Base-by-base conservation (phyloP, 2,888 invertebrate species). In the Griposia aprilina region DNA sequence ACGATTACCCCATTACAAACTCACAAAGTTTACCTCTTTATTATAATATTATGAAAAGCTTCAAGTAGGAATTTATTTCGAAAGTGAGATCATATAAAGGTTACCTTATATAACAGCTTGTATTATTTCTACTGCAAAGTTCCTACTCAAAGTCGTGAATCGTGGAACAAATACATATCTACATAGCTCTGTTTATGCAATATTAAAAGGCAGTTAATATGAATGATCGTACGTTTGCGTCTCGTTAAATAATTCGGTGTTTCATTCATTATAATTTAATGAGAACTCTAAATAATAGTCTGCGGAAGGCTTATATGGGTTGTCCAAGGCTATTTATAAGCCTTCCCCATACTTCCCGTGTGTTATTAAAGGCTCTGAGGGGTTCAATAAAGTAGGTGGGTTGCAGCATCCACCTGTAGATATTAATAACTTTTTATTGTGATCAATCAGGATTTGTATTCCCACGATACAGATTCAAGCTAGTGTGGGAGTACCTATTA, bases 281-380 rank as follows among this genome's bases (percentile, higher is more conserved):
- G 71, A 69, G 55, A 70, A 62, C 36, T 82, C 30, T 74, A 78
- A 82, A 59, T 66, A 23, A 62, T 66, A 72, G 48, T 45, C 15
- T 59, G 13, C 65, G 45, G 50, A 41, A 41, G 5, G 0, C 5
- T 41, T 60, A 57, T 30, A 68, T 71, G 26, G 36, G 66, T 63
- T 59, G 62, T 76, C n/a, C 67, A 78, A 36, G 3, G 45, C 45
- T 74, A 84, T 84, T 69, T 78, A 84, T 84, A 85, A 15, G 30
- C 52, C 57, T 62, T 52, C 63, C 85, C 62, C 20, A 45, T 74
- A 72, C 50, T 81, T 83, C 36, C 85, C 67, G 55, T 68, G 68
- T 68, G 68, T 60, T 62, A 74, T 62, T 50, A 69, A 50, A 52
- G n/a, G 69, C 45, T 57, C 26, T 23, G 13, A 74, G 55, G 80